Evolutionary conservation across 2,888 invertebrate species (phyloP).

Genomic region (Ectemnius continuus): DNA sequence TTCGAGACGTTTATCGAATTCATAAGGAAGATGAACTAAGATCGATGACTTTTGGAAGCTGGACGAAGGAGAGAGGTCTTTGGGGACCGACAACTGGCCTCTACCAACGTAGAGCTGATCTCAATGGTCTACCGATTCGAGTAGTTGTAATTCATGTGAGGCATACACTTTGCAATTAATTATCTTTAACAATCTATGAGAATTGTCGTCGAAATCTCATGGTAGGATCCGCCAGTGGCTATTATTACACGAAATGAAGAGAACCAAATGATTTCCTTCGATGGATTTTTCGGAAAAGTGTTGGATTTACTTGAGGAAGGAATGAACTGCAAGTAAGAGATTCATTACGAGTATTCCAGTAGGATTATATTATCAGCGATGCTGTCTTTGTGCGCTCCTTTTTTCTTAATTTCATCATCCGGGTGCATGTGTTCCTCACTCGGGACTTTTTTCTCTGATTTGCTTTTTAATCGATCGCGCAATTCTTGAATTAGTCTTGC

Average conservation of each 20-base stretch:
- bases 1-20: conserved; percentile 72
- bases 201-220: not conserved
- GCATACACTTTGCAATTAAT: not conserved
- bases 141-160: conserved; percentile 69
- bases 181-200: not conserved
- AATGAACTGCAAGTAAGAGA: conserved; percentile 75
- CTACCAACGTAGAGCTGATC: conserved; percentile 70
- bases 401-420: not conserved
- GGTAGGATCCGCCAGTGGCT: conserved; percentile 73
- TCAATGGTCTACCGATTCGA: conserved; percentile 68
- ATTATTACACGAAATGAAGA: conserved; percentile 54
- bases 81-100: conserved; percentile 59
- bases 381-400: not conserved
- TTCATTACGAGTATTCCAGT: not conserved
- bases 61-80: conserved; percentile 61
- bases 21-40: conserved; percentile 58
- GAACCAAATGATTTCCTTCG: conserved; percentile 62
- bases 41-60: conserved; percentile 62
- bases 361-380: too few species aligned
- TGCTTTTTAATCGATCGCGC: not conserved
- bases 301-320: conserved; percentile 68
- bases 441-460: not conserved
- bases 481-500: conserved; percentile 65
- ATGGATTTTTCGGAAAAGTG: conserved; percentile 73
- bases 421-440: not conserved